Evolutionary conservation across 2,797 vertebrate genomes (phyloP).

Genomic region (Dallia pectoralis): DNA sequence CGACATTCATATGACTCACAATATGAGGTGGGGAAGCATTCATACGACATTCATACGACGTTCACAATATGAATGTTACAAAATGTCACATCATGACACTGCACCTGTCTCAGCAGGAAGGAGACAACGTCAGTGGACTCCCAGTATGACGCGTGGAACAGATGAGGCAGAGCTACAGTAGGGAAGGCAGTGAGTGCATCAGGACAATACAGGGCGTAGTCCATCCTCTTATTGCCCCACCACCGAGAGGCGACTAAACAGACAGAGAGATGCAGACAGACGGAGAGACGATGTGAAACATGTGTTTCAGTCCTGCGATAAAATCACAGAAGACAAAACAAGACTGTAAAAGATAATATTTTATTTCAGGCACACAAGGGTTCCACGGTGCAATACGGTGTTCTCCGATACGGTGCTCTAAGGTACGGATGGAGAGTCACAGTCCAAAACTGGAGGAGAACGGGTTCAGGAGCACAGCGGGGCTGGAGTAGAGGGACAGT

Average conservation of each 20-base stretch:
- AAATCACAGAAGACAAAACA: not conserved
- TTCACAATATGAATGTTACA: too few species aligned
- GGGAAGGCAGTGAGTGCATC: conserved; percentile 91
- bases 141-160: conserved; percentile 98
- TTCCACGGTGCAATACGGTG: not conserved
- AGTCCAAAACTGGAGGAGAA: not conserved
- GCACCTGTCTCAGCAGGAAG: conserved; percentile 93
- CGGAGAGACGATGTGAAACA: not conserved
- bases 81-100: too few species aligned
- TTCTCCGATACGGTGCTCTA: conserved; percentile 3
- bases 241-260: conserved; percentile 83
- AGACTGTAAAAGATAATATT: not conserved
- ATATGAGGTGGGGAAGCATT: too few species aligned
- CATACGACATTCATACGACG: too few species aligned
- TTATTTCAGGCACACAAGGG: not conserved
- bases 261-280: not conserved
- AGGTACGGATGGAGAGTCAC: too few species aligned
- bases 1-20: too few species aligned
- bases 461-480: not conserved
- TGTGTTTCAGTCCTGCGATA: not conserved
- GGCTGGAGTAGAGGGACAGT: not conserved
- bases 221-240: conserved; percentile 93
- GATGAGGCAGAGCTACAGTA: conserved; percentile 90
- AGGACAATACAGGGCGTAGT: conserved; percentile 91
- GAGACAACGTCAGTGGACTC: conserved; percentile 94